phyloP scores from a whole-genome alignment of 2,113 vertebrate genomes.

The Stigmatopora argus region DNA sequence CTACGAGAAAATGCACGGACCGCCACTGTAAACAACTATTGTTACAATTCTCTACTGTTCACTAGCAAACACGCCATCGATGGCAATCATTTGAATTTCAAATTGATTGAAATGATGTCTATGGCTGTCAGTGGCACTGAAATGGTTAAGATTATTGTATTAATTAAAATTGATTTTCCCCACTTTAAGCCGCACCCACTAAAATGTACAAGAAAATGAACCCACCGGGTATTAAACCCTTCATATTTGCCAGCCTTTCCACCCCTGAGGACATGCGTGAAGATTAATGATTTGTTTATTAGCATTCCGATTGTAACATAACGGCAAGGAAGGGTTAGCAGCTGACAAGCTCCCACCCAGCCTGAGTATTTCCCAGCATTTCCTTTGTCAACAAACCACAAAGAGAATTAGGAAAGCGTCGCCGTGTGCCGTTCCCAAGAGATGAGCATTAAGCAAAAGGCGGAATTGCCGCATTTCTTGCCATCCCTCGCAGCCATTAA shows the following conservation, averaged over 20 bases:
- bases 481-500: constrained; percentile 59
- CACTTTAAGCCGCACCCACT: no score
- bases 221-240: no score
- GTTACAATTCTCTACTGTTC: no score
- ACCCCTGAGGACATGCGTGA: constrained; percentile 33
- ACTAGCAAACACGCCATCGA: no score
- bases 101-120: no score
- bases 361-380: constrained; percentile 32
- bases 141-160: no score
- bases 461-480: constrained; percentile 56
- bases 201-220: no score
- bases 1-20: no score
- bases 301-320: constrained; percentile 54
- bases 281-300: constrained; percentile 59
- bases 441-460: constrained; percentile 78
- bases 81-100: no score
- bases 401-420: constrained; percentile 61
- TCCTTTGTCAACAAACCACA: constrained; percentile 65
- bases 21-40: no score
- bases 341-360: constrained; percentile 32
- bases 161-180: no score
- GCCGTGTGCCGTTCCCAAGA: constrained; percentile 65
- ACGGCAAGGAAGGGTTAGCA: constrained; percentile 25
- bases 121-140: no score
- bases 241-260: neutral